These are phyloP conservation scores for Botia almorhae DNA, from an alignment of 2,797 vertebrate genomes.

Conservation along the genomic window DNA sequence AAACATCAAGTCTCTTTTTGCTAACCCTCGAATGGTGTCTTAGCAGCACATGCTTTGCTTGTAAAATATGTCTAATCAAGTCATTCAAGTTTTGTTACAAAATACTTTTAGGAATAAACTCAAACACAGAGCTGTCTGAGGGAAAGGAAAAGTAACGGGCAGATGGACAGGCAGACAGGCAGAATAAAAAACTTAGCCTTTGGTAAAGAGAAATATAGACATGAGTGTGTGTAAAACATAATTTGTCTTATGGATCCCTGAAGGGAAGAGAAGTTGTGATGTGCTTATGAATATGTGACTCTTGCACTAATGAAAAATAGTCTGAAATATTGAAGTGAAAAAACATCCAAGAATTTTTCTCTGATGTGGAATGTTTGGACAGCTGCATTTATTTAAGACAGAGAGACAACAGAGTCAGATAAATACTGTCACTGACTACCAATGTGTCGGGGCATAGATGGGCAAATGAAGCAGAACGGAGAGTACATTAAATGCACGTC, in stretches of 20 bases:
- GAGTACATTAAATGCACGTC: neutral
- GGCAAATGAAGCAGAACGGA: neutral
- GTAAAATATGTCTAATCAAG: neutral
- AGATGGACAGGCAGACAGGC: neutral
- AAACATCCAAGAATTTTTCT: neutral
- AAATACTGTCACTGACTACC: neutral
- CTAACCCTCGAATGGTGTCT: slow-evolving; percentile 20
- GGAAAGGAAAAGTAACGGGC: neutral
- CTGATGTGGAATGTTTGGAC: neutral
- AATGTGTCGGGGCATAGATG: neutral
- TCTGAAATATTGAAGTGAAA: neutral
- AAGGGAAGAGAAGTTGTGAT: neutral
- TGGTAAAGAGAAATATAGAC: slow-evolving; percentile 17
- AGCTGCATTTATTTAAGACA: neutral
- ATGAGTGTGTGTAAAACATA: slow-evolving; percentile 19
- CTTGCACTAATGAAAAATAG: neutral
- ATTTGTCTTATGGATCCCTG: slow-evolving; percentile 11
- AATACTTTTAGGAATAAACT: neutral
- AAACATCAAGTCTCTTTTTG: slow-evolving; percentile 33
- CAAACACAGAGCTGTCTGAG: neutral
- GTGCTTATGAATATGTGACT: neutral
- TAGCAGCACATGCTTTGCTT: slow-evolving; percentile 1
- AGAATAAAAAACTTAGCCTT: neutral
- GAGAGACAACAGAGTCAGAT: neutral
- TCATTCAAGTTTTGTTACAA: neutral